These are phyloP conservation scores for Metallyticus violacea DNA, from an alignment of 2,888 invertebrate genomes.

Conservation along the genomic window DNA sequence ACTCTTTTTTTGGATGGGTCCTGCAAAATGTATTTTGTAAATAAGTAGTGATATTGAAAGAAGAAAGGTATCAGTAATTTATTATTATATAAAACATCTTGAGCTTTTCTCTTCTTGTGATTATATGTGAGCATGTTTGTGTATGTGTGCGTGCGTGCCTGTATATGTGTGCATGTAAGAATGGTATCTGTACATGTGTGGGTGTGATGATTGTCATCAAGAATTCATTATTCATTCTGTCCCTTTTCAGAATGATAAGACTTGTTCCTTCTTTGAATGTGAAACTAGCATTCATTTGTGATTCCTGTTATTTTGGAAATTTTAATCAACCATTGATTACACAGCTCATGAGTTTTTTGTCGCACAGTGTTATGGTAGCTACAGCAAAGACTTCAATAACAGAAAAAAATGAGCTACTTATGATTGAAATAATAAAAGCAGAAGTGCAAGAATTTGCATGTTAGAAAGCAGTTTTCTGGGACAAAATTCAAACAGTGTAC, in stretches of 20 bases:
- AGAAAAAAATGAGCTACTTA: neutral
- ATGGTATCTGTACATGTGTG: neutral
- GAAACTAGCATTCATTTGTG: slow-evolving; percentile 5
- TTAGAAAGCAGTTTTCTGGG: neutral
- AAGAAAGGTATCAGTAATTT: slow-evolving; percentile 8
- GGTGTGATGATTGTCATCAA: neutral
- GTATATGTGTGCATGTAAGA: neutral
- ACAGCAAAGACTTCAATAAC: neutral
- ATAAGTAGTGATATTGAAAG: neutral
- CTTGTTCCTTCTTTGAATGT: neutral
- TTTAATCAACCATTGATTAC: neutral
- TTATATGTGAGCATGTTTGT: neutral
- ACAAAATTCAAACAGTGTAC: neutral
- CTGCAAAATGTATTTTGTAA: slow-evolving; percentile 18
- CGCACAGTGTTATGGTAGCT: neutral
- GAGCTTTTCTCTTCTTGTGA: slow-evolving; percentile 4
- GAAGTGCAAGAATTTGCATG: neutral
- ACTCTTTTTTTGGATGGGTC: slow-evolving; percentile 7
- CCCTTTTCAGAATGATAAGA: neutral
- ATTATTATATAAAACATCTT: slow-evolving; percentile 6
- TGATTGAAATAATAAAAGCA: neutral
- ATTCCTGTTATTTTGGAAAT: slow-evolving; percentile 21
- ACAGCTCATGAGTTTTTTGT: neutral
- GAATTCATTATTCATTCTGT: neutral
- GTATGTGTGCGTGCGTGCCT: neutral